phyloP scores from a whole-genome alignment of 2,113 vertebrate species.

The Heteronetta atricapilla region DNA sequence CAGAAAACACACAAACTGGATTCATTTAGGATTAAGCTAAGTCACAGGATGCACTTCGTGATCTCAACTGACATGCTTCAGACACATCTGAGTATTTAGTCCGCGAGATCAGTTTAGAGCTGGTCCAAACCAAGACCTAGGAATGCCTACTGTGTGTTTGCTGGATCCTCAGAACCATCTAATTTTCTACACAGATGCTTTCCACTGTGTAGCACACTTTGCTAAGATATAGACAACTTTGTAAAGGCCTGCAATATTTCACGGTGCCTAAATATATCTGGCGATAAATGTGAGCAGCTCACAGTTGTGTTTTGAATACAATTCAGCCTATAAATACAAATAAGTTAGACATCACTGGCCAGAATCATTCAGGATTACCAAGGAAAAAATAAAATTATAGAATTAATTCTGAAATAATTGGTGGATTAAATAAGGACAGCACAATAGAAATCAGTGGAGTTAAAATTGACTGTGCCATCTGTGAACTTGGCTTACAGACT shows the following conservation, averaged over 20 bases:
- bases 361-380: background rate
- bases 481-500: background rate
- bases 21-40: background rate
- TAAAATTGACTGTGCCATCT: conserved; percentile 1
- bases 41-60: background rate
- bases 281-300: background rate
- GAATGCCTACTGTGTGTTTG: background rate
- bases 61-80: background rate
- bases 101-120: background rate
- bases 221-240: background rate
- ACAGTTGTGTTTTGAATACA: background rate
- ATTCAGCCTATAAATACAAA: background rate
- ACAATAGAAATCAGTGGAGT: conserved; percentile 1
- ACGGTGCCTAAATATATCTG: background rate
- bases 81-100: background rate
- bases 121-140: background rate
- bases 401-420: background rate
- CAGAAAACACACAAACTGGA: background rate
- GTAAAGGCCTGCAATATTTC: background rate
- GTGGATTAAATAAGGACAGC: background rate
- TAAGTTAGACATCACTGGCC: background rate
- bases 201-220: background rate
- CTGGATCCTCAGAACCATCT: background rate
- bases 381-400: background rate
- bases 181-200: background rate